phyloP scores from a whole-genome alignment of 1,140 invertebrate species.

The Mamestra configurata region DNA sequence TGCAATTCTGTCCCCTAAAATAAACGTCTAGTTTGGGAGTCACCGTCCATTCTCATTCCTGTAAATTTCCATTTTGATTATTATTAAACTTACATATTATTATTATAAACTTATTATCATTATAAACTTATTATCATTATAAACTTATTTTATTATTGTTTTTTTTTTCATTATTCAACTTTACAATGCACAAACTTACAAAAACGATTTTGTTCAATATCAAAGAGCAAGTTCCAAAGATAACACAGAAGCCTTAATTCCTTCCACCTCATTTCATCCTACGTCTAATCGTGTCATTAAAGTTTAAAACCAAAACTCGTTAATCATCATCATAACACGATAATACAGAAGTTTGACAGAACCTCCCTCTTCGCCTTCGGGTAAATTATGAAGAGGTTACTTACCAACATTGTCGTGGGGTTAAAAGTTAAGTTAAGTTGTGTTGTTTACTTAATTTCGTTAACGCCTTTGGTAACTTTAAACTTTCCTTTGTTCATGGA shows the following conservation, averaged over 20 bases:
- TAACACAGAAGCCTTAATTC: not conserved
- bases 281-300: not conserved
- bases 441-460: not conserved
- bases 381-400: slow-evolving; percentile 16
- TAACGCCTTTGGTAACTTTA: not conserved
- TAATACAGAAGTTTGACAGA: slow-evolving; percentile 15
- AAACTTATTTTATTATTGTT: too few relatives aligned
- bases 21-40: too few relatives aligned
- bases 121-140: too few relatives aligned
- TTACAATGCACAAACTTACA: too few relatives aligned
- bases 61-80: too few relatives aligned
- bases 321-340: slow-evolving; percentile 27
- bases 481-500: too few relatives aligned
- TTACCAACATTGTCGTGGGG: not conserved
- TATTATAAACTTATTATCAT: too few relatives aligned
- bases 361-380: not conserved
- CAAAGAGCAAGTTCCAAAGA: not conserved
- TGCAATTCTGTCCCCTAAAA: too few relatives aligned
- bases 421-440: slow-evolving; percentile 9
- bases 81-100: too few relatives aligned
- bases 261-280: slow-evolving; percentile 1
- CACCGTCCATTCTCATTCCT: too few relatives aligned
- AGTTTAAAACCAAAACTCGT: slow-evolving; percentile 18
- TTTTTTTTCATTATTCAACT: too few relatives aligned
- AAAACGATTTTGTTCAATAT: not conserved